Evolutionary conservation across 1,140 invertebrate genomes (phyloP), one percentile per base, ranked within the genome.

Genomic region (Philotrypesis tridentata): DNA sequence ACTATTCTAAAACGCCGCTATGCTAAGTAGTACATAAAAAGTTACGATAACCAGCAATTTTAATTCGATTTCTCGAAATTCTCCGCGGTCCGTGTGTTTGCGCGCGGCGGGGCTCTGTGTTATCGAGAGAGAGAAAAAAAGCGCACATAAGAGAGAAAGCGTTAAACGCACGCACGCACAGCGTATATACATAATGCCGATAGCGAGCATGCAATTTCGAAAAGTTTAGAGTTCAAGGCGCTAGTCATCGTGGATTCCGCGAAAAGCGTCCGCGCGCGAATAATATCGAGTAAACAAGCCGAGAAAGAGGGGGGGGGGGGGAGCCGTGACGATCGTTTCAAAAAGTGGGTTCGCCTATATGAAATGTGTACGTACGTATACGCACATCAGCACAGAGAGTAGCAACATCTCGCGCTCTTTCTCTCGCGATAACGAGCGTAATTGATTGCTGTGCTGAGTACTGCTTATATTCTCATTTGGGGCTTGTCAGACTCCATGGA

Each of bases 381-480:
- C n/a, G n/a, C n/a, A n/a, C n/a, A n/a, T n/a, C n/a, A n/a, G n/a
- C 63, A 25, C 71, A 5, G 17, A 11, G 65, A 14, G 29, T 33
- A 5, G 43, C 11, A 48, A 43, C 43, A 29, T 55, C 43, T 73
- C 31, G 61, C 14, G 6, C 17, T 55, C 4, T 70, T 31, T 70
- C 31, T 37, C 31, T 70, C 68, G 75, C 76, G 76, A 79, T 79
- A 79, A 70, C 65, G n/a, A 23, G 65, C 65, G 55, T 79, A 79
- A 79, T 79, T 79, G 76, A 79, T 79, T 55, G 65, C n/a, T n/a
- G 76, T 55, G 76, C 12, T 27, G 37, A 70, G 17, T 61, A 23
- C 75, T 43, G 37, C 14, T 55, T 63, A 17, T 23, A 3, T 37
- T 43, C 25, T 37, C 4, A 40, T 29, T 43, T 21, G 33, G 21